Conservation (phyloP, 2,797 vertebrate genomes). For the Calcarius lapponicus region DNA sequence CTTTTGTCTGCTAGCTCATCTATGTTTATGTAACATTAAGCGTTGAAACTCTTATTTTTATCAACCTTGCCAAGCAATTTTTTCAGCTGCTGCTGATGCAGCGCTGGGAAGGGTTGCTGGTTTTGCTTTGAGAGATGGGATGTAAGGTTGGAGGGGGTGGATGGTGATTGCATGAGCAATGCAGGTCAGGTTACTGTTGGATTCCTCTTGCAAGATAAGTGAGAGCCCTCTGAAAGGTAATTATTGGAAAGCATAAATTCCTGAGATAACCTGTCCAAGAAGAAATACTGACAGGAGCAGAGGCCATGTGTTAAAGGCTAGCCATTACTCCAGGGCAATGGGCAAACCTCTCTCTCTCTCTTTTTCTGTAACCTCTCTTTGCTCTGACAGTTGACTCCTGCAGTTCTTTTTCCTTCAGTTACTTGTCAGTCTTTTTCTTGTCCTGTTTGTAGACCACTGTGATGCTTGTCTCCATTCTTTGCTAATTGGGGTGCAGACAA, state of each 20-base stretch:
- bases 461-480: background rate
- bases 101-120: background rate
- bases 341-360: background rate
- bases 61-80: background rate
- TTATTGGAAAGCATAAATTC: constrained; percentile 80
- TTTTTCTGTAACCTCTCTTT: constrained; percentile 15
- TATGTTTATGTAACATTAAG: constrained; percentile 25
- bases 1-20: background rate
- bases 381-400: background rate
- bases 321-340: constrained; percentile 17
- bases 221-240: constrained; percentile 74
- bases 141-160: constrained; percentile 45
- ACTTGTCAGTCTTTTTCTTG: background rate
- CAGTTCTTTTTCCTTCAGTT: constrained; percentile 29
- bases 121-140: constrained; percentile 44
- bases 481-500: background rate
- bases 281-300: constrained; percentile 71
- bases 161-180: constrained; percentile 67
- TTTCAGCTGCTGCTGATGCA: constrained; percentile 18
- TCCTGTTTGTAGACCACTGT: background rate
- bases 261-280: constrained; percentile 75
- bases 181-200: constrained; percentile 72
- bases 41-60: constrained; percentile 32
- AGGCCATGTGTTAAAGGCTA: constrained; percentile 59
- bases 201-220: constrained; percentile 76